Evolutionary conservation across 30 jellyfish, hydroid and myxozoan species (phyloP).

Genomic region (Pelagia noctiluca): DNA sequence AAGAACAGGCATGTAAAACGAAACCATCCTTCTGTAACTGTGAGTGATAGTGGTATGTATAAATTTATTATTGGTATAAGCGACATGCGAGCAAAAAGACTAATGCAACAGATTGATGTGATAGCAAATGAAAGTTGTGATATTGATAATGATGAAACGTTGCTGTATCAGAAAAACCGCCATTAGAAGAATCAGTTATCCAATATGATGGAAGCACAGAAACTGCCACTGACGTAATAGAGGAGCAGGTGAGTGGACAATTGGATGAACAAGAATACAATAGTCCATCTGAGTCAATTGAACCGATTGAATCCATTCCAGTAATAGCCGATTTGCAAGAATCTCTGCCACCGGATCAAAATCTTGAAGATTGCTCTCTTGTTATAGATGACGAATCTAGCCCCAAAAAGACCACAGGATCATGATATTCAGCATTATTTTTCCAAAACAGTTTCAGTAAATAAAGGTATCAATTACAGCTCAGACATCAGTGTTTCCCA

Average conservation of each 20-base stretch:
- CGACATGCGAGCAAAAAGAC: slow-evolving; percentile 3
- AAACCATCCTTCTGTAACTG: slow-evolving; percentile 27
- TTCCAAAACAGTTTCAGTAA: neutral
- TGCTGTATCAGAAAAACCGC: neutral
- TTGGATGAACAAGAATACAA: neutral
- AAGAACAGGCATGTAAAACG: slow-evolving; percentile 12
- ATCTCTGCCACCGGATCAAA: neutral
- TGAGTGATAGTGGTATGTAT: slow-evolving; percentile 13
- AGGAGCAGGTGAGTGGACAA: slow-evolving; percentile 7
- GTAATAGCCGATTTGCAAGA: too few relatives aligned
- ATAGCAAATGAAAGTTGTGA: slow-evolving; percentile 20
- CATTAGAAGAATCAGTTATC: neutral
- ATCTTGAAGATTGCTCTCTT: slow-evolving; percentile 5
- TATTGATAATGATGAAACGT: neutral
- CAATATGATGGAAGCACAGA: slow-evolving; percentile 13
- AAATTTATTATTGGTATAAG: neutral
- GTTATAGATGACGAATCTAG: neutral
- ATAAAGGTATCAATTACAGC: neutral
- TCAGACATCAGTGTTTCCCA: neutral
- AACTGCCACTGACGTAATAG: neutral
- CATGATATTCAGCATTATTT: neutral
- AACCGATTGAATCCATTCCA: neutral
- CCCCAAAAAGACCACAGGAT: slow-evolving; percentile 20
- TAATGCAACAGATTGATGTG: slow-evolving; percentile 10
- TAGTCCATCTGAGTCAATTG: too few relatives aligned